Evolutionary conservation across 2,888 invertebrate species (phyloP).

Genomic region (Cosmia pyralina): DNA sequence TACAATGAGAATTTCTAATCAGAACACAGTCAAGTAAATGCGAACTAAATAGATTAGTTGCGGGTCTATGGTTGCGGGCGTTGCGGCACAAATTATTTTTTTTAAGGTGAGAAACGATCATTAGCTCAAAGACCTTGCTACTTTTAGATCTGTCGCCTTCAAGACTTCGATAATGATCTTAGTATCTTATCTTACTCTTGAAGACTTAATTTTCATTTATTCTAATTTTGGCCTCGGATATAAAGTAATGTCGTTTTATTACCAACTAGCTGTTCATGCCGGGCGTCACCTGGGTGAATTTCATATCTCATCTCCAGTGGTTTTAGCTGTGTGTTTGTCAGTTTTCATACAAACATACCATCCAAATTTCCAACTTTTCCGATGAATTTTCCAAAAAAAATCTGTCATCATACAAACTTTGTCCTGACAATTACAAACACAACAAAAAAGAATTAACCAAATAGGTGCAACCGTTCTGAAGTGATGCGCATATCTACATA

Average conservation of each 20-base stretch:
- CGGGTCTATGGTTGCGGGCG: conserved; percentile 4
- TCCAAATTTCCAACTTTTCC: too few relatives aligned
- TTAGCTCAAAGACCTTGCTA: conserved; percentile 27
- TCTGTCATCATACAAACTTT: too few relatives aligned
- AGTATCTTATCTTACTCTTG: conserved; percentile 4
- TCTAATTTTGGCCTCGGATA: conserved; percentile 9
- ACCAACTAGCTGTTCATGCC: not conserved
- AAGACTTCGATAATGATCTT: conserved; percentile 24
- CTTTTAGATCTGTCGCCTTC: conserved; percentile 13
- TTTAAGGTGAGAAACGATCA: conserved; percentile 22
- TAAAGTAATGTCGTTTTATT: not conserved
- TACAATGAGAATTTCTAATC: conserved; percentile 17
- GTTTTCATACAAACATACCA: too few relatives aligned
- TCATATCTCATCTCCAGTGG: too few relatives aligned
- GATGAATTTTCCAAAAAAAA: too few relatives aligned
- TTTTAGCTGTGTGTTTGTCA: too few relatives aligned
- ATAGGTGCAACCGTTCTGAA: too few relatives aligned
- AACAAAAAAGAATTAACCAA: too few relatives aligned
- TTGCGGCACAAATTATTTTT: conserved; percentile 33
- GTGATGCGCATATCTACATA: too few relatives aligned
- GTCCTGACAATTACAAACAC: too few relatives aligned
- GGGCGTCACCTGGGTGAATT: too few relatives aligned
- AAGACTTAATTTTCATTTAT: conserved; percentile 11
- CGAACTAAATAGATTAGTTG: conserved; percentile 43
- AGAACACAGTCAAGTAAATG: conserved; percentile 10